Evolutionary conservation across 2,113 vertebrate genomes (phyloP).

Genomic region (Benthochromis sp.): DNA sequence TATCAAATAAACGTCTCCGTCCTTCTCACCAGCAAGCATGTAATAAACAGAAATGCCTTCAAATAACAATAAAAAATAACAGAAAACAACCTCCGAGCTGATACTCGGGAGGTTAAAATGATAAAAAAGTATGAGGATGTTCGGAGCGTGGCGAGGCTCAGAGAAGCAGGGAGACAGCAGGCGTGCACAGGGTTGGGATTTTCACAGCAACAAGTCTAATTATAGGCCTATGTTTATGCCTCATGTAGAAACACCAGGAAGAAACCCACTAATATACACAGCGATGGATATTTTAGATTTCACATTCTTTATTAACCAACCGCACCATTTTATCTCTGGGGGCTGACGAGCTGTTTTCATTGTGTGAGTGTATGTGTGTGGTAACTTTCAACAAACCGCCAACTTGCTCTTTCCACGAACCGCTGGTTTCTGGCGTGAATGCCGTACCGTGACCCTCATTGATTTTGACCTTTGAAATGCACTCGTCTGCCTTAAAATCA

Average conservation of each 20-base stretch:
- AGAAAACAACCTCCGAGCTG: background rate
- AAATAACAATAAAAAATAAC: conserved; percentile 42
- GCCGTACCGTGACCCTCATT: background rate
- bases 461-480: background rate
- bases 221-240: conserved; percentile 6
- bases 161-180: background rate
- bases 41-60: conserved; percentile 36
- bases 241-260: background rate
- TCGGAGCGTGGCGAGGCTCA: background rate
- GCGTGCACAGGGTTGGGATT: background rate
- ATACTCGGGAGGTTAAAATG: conserved; percentile 22
- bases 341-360: background rate
- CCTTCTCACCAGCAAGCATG: conserved; percentile 5
- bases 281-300: background rate
- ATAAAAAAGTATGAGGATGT: background rate
- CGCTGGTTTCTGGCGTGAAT: background rate
- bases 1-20: conserved; percentile 21
- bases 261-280: background rate
- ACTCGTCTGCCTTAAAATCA: background rate
- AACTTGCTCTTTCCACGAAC: background rate
- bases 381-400: background rate
- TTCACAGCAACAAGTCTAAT: conserved; percentile 32
- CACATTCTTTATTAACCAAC: background rate
- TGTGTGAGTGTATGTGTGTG: background rate
- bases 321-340: background rate